These are phyloP conservation scores for Thysanoteuthis rhombus DNA, from an alignment of 2,888 invertebrate species.

Conservation along the genomic window DNA sequence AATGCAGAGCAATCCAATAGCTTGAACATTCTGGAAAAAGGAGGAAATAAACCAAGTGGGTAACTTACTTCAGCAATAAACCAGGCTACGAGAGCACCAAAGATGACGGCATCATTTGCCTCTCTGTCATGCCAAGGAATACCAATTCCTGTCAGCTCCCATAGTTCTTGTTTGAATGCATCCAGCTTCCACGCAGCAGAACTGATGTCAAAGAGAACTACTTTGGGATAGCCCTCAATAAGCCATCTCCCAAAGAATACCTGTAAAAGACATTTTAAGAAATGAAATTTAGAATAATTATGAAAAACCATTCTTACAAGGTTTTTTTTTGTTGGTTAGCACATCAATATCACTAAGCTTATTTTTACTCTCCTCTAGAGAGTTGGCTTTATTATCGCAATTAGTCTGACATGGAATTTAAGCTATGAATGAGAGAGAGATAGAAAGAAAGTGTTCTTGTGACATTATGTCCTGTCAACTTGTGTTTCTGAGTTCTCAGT, in stretches of 20 bases:
- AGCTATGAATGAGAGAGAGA: too few species aligned
- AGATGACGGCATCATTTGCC: constrained; percentile 94
- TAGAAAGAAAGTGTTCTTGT: too few species aligned
- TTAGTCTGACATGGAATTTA: too few species aligned
- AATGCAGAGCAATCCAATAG: not conserved
- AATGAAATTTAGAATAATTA: not conserved
- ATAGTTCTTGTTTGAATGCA: constrained; percentile 92
- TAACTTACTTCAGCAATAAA: constrained; percentile 83
- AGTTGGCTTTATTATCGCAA: too few species aligned
- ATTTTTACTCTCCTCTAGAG: too few species aligned
- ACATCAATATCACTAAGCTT: too few species aligned
- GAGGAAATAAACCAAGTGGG: not conserved
- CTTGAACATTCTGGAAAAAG: not conserved
- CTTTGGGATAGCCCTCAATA: constrained; percentile 99
- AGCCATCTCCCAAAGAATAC: constrained; percentile 97
- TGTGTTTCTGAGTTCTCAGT: too few species aligned
- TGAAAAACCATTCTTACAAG: too few species aligned
- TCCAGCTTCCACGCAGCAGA: constrained; percentile 96
- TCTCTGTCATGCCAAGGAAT: constrained; percentile 93
- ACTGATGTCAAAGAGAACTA: constrained; percentile 96
- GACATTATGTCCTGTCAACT: too few species aligned
- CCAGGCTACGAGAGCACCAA: constrained; percentile 94
- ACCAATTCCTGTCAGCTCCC: constrained; percentile 86
- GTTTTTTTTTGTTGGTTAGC: too few species aligned
- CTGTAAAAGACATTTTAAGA: constrained; percentile 68